Conservation (phyloP, 2,113 vertebrate genomes). For the Melanocharis versteri region DNA sequence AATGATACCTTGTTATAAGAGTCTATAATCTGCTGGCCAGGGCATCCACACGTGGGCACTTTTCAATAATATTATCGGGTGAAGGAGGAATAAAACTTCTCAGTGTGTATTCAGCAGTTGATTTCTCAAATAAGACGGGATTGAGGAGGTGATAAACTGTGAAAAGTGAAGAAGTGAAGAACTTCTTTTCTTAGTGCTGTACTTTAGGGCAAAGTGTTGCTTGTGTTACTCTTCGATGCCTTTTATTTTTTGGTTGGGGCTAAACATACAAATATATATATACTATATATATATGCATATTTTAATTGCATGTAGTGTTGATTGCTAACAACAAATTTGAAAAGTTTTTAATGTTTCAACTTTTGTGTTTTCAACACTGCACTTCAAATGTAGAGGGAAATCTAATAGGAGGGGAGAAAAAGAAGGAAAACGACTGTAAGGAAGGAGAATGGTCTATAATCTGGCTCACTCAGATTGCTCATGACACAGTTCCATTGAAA, state of each 20-base stretch:
- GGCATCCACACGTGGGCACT: neutral
- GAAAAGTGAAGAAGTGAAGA: neutral
- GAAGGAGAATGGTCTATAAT: neutral
- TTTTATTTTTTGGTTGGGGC: neutral
- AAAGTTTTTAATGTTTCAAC: neutral
- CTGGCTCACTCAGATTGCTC: neutral
- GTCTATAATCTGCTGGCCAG: neutral
- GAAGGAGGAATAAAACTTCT: neutral
- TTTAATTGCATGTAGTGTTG: neutral
- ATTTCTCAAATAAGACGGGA: neutral
- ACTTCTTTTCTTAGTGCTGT: neutral
- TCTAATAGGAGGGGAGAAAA: neutral
- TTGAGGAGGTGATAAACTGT: neutral
- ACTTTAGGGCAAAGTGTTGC: neutral
- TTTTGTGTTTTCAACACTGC: neutral
- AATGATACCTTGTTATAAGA: neutral
- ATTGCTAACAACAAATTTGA: neutral
- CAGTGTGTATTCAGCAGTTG: neutral
- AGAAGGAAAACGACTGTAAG: neutral
- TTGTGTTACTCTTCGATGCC: rapidly evolving
- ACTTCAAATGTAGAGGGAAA: neutral
- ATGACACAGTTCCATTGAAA: neutral
- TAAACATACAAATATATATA: neutral
- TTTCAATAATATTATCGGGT: neutral
- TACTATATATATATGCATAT: neutral